These are phyloP conservation scores for Drosophila merina DNA, from an alignment of 2,888 invertebrate species.

Conservation along the genomic window DNA sequence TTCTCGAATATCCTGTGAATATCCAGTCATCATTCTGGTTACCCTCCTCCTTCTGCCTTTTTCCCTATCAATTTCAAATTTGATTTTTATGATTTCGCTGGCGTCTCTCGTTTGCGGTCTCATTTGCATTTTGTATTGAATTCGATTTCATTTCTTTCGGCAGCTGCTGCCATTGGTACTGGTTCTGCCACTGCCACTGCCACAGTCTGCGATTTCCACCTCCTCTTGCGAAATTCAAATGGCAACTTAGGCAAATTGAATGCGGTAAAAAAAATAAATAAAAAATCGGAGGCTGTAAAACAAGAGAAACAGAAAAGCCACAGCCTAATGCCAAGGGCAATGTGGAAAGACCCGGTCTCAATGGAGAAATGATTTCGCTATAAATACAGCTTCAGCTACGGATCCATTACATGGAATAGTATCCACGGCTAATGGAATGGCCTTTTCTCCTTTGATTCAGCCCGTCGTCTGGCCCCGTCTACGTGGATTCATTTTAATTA, in stretches of 20 bases:
- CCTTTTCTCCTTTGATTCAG: slow-evolving; percentile 14
- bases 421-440: slow-evolving; percentile 31
- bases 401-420: slow-evolving; percentile 33
- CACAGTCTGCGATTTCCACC: slow-evolving; percentile 16
- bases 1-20: background rate
- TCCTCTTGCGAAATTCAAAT: slow-evolving; percentile 29
- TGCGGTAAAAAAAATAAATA: slow-evolving; percentile 44
- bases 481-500: slow-evolving; percentile 71
- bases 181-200: too few relatives aligned
- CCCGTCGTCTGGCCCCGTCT: slow-evolving; percentile 16
- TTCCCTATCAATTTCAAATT: slow-evolving; percentile 53
- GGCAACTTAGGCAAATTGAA: slow-evolving; percentile 77
- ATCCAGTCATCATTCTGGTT: slow-evolving; percentile 2
- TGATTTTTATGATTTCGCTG: slow-evolving; percentile 73
- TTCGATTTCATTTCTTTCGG: slow-evolving; percentile 43
- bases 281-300: slow-evolving; percentile 25
- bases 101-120: slow-evolving; percentile 47
- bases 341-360: slow-evolving; percentile 26
- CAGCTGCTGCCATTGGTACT: slow-evolving; percentile 54
- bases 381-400: slow-evolving; percentile 13
- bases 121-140: slow-evolving; percentile 79
- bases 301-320: slow-evolving; percentile 44
- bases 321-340: slow-evolving; percentile 36
- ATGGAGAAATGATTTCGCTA: slow-evolving; percentile 27
- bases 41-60: background rate